Evolutionary conservation across 2,888 invertebrate genomes (phyloP), one percentile per base, ranked within the genome.

Genomic region (Megalurothrips usitatus): DNA sequence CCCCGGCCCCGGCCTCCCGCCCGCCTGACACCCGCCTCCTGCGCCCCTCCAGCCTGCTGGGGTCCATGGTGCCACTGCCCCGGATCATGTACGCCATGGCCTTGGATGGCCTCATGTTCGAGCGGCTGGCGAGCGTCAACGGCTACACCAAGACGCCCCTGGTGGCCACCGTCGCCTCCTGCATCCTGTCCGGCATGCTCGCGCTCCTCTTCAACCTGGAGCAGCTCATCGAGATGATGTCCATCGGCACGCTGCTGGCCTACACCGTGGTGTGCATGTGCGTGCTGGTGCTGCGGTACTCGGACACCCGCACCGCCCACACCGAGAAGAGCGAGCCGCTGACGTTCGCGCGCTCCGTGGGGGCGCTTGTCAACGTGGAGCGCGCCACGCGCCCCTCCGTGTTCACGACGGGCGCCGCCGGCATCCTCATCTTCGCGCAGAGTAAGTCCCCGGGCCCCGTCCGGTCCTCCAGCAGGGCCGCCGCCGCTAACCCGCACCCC

Each of bases 161-260:
- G 8, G 87, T 91, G 0, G 95, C 94, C 86, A 87, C 95, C 81
- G 90, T 92, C 10, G 90, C 95, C 81, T 93, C 94, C 19, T 94
- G 95, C 0, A 82, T 93, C 23, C 88, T 92, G 26, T 93, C 94
- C 79, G 94, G 94, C 1, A 81, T 94, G 0, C 92, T 97, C 83
- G 96, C 97, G 8, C 87, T 97, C 75, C 86, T 96, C 63, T 95
- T 97, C 85, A 96, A 97, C 87, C 90, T 97, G 84, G 93, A 95
- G 84, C 96, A 96, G 84, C 89, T 97, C 78, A 96, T 97, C 0
- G 96, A 97, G 86, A 96, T 97, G 86, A 96, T 97, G 95, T 96
- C 96, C 1, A 97, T 97, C 85, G 95, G 95, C 0, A 96, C 95
- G 0, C 89, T 96, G 80, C 87, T 96, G 84, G 96, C 96, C 0